Evolutionary conservation across 2,113 vertebrate genomes (phyloP).

Genomic region (Galemys pyrenaicus): DNA sequence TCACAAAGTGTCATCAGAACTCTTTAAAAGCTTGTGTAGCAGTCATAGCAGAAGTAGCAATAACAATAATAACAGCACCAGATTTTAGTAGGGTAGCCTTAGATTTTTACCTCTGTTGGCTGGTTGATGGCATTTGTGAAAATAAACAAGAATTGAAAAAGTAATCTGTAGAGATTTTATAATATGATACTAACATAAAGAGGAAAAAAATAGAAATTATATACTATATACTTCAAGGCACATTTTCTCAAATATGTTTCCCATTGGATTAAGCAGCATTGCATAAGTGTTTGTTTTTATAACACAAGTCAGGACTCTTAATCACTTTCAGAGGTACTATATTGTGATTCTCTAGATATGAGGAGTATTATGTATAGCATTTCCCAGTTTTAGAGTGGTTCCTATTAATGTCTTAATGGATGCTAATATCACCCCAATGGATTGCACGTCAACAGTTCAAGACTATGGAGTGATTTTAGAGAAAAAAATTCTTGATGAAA

Average conservation of each 20-base stretch:
- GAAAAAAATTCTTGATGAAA: not conserved
- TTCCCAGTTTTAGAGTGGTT: not conserved
- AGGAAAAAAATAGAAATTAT: not conserved
- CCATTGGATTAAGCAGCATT: not conserved
- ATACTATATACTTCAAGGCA: not conserved
- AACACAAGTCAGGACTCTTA: not conserved
- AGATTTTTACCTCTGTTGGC: not conserved
- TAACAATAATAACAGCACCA: not conserved
- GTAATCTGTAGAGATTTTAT: not conserved
- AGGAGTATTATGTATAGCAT: not conserved
- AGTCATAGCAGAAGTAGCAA: not conserved
- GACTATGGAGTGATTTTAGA: slow-evolving; percentile 39
- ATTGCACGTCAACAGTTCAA: slow-evolving; percentile 37
- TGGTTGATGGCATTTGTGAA: not conserved
- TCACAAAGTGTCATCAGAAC: not conserved
- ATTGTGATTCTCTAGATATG: not conserved
- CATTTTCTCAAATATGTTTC: slow-evolving; percentile 38
- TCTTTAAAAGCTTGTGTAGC: slow-evolving; percentile 2
- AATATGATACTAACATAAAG: not conserved
- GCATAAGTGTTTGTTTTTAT: not conserved
- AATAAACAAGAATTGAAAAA: slow-evolving; percentile 17
- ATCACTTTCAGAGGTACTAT: not conserved
- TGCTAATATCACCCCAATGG: not conserved
- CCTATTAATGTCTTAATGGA: not conserved
- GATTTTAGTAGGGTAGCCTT: not conserved